phyloP scores from a whole-genome alignment of 1,140 invertebrate species.

The Drosophila setifemur region DNA sequence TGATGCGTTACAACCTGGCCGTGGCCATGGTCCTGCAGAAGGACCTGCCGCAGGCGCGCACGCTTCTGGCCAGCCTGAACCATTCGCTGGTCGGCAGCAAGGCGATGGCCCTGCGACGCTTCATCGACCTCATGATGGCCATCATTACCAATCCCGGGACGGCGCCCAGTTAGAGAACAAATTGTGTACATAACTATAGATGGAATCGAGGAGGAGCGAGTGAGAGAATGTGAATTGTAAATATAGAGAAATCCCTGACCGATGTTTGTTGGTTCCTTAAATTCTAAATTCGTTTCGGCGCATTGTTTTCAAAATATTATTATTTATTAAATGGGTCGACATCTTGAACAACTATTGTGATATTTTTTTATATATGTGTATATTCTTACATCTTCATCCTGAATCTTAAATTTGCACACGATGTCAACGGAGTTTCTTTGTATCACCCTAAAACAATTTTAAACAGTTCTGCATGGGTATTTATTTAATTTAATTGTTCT shows the following conservation, averaged over 20 bases:
- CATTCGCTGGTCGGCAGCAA: slow-evolving; percentile 86
- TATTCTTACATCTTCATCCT: no score
- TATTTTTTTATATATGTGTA: not conserved
- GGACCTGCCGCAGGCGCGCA: slow-evolving; percentile 89
- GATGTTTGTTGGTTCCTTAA: slow-evolving; percentile 16
- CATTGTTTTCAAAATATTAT: not conserved
- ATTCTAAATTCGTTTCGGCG: not conserved
- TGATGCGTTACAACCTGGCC: slow-evolving; percentile 91
- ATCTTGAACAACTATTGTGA: not conserved
- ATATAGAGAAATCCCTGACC: slow-evolving; percentile 54
- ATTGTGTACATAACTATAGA: slow-evolving; percentile 71
- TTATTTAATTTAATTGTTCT: no score
- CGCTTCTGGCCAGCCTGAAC: slow-evolving; percentile 86
- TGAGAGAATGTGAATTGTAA: slow-evolving; percentile 50
- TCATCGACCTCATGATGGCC: slow-evolving; percentile 84
- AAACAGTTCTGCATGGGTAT: no score
- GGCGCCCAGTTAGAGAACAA: slow-evolving; percentile 55
- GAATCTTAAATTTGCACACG: no score
- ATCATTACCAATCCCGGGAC: slow-evolving; percentile 5
- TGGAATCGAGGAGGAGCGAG: slow-evolving; percentile 37
- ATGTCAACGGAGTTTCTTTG: no score
- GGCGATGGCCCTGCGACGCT: slow-evolving; percentile 88
- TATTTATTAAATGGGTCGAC: not conserved
- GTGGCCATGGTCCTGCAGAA: slow-evolving; percentile 90
- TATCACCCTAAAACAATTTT: no score